These are phyloP conservation scores for Volucella inflata DNA, from an alignment of 2,888 invertebrate species.

Conservation along the genomic window DNA sequence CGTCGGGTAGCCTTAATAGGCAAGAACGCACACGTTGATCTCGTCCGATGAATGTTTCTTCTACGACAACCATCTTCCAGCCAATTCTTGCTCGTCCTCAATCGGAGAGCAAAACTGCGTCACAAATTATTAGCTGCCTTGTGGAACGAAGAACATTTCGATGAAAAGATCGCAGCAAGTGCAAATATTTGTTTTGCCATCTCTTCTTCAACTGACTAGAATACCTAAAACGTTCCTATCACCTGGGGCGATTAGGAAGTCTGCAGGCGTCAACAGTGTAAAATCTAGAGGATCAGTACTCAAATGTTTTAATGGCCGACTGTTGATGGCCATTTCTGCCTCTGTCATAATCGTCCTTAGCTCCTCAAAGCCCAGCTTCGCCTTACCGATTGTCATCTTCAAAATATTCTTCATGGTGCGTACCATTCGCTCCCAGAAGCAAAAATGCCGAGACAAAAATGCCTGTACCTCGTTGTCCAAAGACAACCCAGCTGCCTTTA, in stretches of 20 bases:
- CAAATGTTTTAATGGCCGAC: background rate
- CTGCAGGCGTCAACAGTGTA: background rate
- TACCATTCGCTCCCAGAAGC: background rate
- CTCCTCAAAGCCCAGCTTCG: background rate
- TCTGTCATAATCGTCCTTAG: background rate
- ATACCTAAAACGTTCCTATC: too few species aligned
- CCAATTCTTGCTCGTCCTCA: slow-evolving; percentile 4
- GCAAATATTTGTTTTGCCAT: too few species aligned
- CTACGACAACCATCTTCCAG: background rate
- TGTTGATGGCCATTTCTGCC: background rate
- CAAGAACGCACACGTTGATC: slow-evolving; percentile 3
- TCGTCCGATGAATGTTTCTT: slow-evolving; percentile 7
- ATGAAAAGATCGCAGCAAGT: too few species aligned
- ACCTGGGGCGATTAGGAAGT: background rate
- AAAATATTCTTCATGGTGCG: background rate
- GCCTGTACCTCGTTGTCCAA: too few species aligned
- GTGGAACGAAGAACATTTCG: background rate
- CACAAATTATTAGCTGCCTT: background rate
- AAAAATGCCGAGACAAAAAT: background rate
- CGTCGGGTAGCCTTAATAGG: background rate
- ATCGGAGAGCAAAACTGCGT: background rate
- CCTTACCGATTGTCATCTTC: background rate
- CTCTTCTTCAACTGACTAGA: too few species aligned
- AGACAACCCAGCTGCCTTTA: background rate
- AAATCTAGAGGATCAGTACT: background rate